Conservation (phyloP, 2,113 vertebrate genomes). For the Corydoras sp. region DNA sequence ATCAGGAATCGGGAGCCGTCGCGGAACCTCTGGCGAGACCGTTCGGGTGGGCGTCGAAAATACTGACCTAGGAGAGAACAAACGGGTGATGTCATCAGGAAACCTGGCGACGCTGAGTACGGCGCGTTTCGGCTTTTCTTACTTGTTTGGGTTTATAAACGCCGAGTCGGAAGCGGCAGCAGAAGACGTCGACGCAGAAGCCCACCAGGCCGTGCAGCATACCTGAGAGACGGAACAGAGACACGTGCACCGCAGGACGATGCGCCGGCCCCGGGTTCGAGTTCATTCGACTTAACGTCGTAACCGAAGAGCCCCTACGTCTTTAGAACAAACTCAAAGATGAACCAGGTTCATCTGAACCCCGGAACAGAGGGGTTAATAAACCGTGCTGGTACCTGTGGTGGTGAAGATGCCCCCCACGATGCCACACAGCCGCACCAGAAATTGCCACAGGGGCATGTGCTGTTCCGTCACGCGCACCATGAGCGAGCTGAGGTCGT, state of each 20-base stretch:
- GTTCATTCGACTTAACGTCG: not conserved
- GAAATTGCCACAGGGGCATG: constrained; percentile 97
- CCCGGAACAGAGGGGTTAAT: too few relatives aligned
- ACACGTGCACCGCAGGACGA: not conserved
- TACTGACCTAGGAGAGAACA: too few relatives aligned
- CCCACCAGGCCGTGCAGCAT: constrained; percentile 87
- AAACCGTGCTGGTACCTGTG: constrained; percentile 65
- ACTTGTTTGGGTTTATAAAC: constrained; percentile 72
- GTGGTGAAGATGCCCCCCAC: constrained; percentile 97
- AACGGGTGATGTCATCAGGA: too few relatives aligned
- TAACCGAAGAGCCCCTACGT: too few relatives aligned
- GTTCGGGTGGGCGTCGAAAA: too few relatives aligned
- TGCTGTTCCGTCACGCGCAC: constrained; percentile 94
- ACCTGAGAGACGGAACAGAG: constrained; percentile 58
- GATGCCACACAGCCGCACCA: constrained; percentile 92
- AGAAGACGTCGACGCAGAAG: constrained; percentile 83
- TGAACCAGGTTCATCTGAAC: too few relatives aligned
- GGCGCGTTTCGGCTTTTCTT: constrained; percentile 40
- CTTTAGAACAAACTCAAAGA: too few relatives aligned
- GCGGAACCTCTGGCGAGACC: constrained; percentile 8
- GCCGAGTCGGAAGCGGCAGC: constrained; percentile 87
- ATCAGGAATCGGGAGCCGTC: not conserved
- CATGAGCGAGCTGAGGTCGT: constrained; percentile 94
- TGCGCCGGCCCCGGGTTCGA: not conserved
- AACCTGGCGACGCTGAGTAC: too few relatives aligned